phyloP scores from a whole-genome alignment of 2,797 vertebrate species.

The Etheostoma nigrum region DNA sequence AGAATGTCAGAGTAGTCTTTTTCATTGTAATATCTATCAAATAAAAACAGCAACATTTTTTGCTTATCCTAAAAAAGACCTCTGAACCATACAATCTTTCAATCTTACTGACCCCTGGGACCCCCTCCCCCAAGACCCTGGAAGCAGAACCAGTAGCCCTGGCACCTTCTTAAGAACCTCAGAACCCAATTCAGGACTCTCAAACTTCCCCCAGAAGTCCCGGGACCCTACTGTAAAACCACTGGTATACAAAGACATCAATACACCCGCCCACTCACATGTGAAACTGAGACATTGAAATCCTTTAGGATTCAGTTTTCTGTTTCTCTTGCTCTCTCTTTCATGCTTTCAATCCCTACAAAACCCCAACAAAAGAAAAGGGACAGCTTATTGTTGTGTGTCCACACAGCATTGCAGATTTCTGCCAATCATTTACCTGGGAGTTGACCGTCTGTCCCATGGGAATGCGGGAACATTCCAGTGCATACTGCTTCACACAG shows the following conservation, averaged over 20 bases:
- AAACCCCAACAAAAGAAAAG: not conserved
- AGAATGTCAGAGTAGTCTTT: not conserved
- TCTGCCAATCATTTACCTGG: conserved; percentile 87
- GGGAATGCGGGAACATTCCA: conserved; percentile 97
- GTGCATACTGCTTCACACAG: conserved; percentile 97
- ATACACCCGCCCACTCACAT: not conserved
- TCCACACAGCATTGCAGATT: not conserved
- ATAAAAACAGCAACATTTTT: not conserved
- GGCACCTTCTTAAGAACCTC: not conserved
- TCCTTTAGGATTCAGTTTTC: not conserved
- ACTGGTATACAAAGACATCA: not conserved
- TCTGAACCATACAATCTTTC: not conserved
- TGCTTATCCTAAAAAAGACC: not conserved
- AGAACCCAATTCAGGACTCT: not conserved
- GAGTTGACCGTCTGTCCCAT: conserved; percentile 99
- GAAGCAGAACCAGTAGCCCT: not conserved
- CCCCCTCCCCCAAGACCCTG: not conserved
- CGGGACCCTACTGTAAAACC: not conserved
- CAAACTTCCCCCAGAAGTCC: not conserved
- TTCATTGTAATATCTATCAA: not conserved
- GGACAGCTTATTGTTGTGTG: not conserved
- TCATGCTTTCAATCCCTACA: not conserved
- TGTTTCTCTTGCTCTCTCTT: not conserved
- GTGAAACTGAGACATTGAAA: not conserved
- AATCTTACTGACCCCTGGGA: not conserved